Base-by-base conservation (phyloP, 2,113 vertebrate genomes). In the Campylomormyrus numenius region DNA sequence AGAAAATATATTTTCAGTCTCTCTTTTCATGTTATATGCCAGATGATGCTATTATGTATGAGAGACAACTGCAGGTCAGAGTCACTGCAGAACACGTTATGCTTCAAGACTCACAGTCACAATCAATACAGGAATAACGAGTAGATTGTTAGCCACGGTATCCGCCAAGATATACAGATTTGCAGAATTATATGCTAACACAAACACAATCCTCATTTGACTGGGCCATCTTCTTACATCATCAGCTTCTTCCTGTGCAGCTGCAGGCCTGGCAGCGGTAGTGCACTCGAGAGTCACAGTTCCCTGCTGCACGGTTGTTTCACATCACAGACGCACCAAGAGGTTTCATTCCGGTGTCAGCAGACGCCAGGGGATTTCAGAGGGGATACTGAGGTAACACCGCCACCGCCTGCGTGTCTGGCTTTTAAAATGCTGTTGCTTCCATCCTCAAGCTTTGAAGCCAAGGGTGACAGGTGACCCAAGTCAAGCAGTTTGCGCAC, bases 341-440 rank as follows among this genome's bases (percentile, higher is more conserved):
- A 90, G 87, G 53, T 90, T 90, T 85, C 77, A 70, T n/a, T 88
- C 42, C 9, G 42, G 52, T 31, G 87, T 66, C 52, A 50, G 45
- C 19, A 24, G 52, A 85, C 39, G 42, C 11, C 10, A 50, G 90
- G 88, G 90, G 90, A 90, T 88, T 90, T 90, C 87, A 88, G 50
- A 88, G 62, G 27, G 53, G 85, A 35, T 49, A 52, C 85, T 13
- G 89, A 35, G 58, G 77, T 56, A 45, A 42, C 52, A 49, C 53
- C 5, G 52, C 45, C 48, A 83, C 35, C 88, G 19, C 83, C 45
- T 46, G 45, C 83, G 0, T 83, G 66, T 89, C 74, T 84, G 74
- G 88, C 74, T 56, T 53, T 42, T 19, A 27, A 35, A 66, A 83
- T 3, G 17, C 88, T 6, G 74, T 17, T 83, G 4, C 31, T n/a